Base-by-base conservation (phyloP, 2,888 invertebrate genomes). In the Campoplex capitator region DNA sequence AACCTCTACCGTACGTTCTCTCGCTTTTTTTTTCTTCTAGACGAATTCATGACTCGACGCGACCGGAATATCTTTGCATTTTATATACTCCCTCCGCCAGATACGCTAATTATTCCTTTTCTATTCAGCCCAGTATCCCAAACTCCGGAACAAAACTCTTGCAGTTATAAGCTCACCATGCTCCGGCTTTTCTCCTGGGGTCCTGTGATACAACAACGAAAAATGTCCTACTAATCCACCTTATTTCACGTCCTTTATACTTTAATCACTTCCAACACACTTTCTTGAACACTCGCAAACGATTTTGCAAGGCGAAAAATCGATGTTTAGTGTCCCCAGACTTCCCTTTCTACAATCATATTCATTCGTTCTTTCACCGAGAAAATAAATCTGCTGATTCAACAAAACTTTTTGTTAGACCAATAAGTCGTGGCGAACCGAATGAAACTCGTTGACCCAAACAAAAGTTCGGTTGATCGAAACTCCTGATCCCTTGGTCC, bases 51-150 rank as follows among this genome's bases (percentile, higher is more conserved):
- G 70, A 85, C 74, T 87, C 83, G 78, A 83, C 77, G 75, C 75
- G 82, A 65, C 81, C 65, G 75, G 87, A 87, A 87, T 84, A 87
- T 85, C 74, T 84, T 87, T 86, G 76, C 70, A 81, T 84, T 65
- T 23, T 76, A 70, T 83, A 73, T 83, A 62, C 84, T 68, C n/a
- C 35, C 73, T 77, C 11, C 32, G 76, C 48, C 56, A 80, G 68
- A 54, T 78, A 71, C 48, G 67, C 78, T 58, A 48, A 70, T 75
- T 65, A 81, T 82, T 85, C 77, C 84, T 86, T 74, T 51, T 81
- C 77, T 83, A 68, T 83, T 83, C 83, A 62, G 51, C 67, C 48
- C 70, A 67, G 62, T 74, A 58, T 56, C 79, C 38, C 75, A 65
- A 54, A 54, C 58, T 45, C 68, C 70, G 67, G 38, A 79, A 85